Evolutionary conservation across 2,113 vertebrate genomes (phyloP).

Genomic region (Scomber japonicus): DNA sequence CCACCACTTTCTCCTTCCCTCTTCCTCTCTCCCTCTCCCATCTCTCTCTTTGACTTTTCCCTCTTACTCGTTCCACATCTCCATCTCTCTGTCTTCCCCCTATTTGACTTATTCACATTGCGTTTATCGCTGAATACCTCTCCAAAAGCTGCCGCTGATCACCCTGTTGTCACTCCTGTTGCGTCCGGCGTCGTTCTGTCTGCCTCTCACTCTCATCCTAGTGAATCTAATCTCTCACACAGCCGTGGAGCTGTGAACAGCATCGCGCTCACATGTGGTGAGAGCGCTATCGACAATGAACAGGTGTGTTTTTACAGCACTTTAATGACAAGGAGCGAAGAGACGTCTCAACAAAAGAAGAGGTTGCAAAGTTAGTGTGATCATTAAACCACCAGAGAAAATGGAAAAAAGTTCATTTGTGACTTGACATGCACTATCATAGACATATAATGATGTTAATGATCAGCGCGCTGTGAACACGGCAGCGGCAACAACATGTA

Average conservation of each 20-base stretch:
- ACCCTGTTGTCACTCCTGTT: constrained; percentile 42
- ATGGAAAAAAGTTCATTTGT: constrained; percentile 69
- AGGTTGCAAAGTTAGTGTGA: constrained; percentile 55
- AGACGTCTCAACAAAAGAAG: constrained; percentile 39
- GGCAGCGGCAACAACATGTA: constrained; percentile 68
- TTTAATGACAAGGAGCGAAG: constrained; percentile 58
- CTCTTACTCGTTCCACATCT: constrained; percentile 66
- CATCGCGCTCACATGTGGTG: background rate
- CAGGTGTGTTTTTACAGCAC: constrained; percentile 63
- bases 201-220: constrained; percentile 8
- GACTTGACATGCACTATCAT: constrained; percentile 63
- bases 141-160: constrained; percentile 58
- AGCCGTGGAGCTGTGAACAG: background rate
- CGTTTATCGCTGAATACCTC: constrained; percentile 65
- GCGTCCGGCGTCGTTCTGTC: constrained; percentile 1
- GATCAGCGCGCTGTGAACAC: constrained; percentile 65
- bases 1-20: constrained; percentile 81
- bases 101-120: constrained; percentile 75
- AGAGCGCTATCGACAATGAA: constrained; percentile 38
- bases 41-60: constrained; percentile 71
- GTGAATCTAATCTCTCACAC: constrained; percentile 15
- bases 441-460: constrained; percentile 80
- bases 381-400: constrained; percentile 68
- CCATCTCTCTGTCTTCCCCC: constrained; percentile 59
- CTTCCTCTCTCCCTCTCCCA: constrained; percentile 68